These are phyloP conservation scores for Anguilla marmorata DNA, from an alignment of 2,797 vertebrate species.

Conservation along the genomic window DNA sequence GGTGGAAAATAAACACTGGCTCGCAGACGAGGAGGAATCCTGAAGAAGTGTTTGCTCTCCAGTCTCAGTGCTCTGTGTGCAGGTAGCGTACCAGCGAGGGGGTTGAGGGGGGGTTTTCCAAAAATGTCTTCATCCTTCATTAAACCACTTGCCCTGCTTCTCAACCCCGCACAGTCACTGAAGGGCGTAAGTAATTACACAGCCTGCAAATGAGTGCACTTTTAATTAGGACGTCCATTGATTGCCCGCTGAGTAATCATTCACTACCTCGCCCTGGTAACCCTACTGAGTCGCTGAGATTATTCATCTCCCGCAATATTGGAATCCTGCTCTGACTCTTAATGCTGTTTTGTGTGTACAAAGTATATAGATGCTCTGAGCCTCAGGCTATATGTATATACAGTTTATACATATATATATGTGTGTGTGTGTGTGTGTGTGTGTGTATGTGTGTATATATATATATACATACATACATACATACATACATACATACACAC, in stretches of 20 bases:
- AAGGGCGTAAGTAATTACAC: slow-evolving; percentile 16
- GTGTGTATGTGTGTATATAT: too few species aligned
- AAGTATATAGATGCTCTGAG: neutral
- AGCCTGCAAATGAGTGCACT: slow-evolving; percentile 28
- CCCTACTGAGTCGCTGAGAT: slow-evolving; percentile 10
- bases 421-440: too few species aligned
- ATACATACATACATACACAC: too few species aligned
- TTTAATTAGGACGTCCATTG: slow-evolving; percentile 37
- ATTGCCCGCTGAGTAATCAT: slow-evolving; percentile 22
- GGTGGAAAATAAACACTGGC: too few species aligned
- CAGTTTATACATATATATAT: too few species aligned
- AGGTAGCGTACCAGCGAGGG: neutral
- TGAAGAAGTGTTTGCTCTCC: neutral
- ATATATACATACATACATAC: too few species aligned
- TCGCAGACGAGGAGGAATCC: too few species aligned
- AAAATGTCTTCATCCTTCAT: neutral
- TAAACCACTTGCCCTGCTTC: neutral
- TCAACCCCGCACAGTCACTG: slow-evolving; percentile 6
- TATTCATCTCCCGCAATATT: slow-evolving; percentile 8
- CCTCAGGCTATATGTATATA: neutral
- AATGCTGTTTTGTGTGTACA: slow-evolving; percentile 8
- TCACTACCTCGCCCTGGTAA: slow-evolving; percentile 5
- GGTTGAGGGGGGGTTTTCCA: neutral
- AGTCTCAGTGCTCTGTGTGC: neutral
- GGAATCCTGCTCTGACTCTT: slow-evolving; percentile 29